Conservation (phyloP, 2,888 invertebrate genomes). For the Pogonocherus hispidulus region DNA sequence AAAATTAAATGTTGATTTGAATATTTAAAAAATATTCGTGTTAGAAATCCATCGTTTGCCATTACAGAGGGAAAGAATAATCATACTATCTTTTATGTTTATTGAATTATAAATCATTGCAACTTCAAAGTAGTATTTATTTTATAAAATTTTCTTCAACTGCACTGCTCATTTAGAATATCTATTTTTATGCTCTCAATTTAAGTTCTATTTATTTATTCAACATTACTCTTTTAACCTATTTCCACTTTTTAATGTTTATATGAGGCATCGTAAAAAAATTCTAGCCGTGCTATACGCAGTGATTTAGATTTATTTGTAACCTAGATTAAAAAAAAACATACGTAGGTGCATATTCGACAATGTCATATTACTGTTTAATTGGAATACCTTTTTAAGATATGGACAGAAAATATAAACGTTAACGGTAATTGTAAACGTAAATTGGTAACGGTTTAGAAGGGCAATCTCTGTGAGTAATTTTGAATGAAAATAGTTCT, state of each 20-base stretch:
- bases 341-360: no score
- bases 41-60: not conserved
- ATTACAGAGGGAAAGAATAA: not conserved
- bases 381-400: no score
- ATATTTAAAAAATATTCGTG: not conserved
- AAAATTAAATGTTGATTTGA: not conserved
- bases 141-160: conserved; percentile 12
- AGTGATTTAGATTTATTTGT: not conserved
- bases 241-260: not conserved
- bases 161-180: conserved; percentile 14
- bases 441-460: no score
- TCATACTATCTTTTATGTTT: not conserved
- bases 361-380: no score
- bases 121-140: conserved; percentile 21
- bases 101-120: conserved; percentile 9
- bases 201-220: conserved; percentile 4
- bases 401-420: no score
- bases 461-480: no score
- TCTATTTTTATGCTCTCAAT: conserved; percentile 10
- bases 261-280: not conserved
- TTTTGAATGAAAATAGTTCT: no score
- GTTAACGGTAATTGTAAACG: no score
- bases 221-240: not conserved
- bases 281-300: not conserved
- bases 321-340: not conserved